Evolutionary conservation across 92 coral and sea anemone species (phyloP).

Genomic region (Palythoa caribaeorum): DNA sequence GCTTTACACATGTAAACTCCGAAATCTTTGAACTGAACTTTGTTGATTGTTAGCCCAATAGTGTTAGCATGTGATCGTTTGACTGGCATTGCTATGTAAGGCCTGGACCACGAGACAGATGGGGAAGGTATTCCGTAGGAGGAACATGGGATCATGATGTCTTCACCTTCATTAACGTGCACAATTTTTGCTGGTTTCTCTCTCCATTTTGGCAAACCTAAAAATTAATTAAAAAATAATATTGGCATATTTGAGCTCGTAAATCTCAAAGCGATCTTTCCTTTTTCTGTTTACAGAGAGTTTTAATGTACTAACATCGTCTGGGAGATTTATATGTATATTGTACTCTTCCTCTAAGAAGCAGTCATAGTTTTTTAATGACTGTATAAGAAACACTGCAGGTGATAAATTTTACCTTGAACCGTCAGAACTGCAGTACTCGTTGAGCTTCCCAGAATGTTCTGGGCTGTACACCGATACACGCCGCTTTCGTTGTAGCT

Average conservation of each 20-base stretch:
- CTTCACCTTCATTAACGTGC: not conserved
- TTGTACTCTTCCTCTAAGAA: too few species aligned
- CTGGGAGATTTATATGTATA: not conserved
- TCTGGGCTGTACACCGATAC: too few species aligned
- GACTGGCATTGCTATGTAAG: too few species aligned
- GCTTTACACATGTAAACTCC: not conserved
- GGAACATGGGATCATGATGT: not conserved
- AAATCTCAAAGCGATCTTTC: not conserved
- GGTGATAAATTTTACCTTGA: not conserved
- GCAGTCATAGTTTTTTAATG: not conserved
- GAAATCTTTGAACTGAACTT: not conserved
- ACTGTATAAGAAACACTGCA: not conserved
- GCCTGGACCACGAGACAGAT: too few species aligned
- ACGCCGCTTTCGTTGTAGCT: too few species aligned
- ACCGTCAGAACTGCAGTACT: slow-evolving; percentile 8
- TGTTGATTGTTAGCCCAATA: not conserved
- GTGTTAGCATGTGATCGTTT: not conserved
- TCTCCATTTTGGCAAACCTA: not conserved
- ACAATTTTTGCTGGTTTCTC: not conserved
- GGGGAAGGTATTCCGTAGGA: not conserved
- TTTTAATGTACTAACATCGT: too few species aligned
- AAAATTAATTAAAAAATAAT: not conserved
- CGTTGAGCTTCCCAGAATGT: slow-evolving; percentile 24
- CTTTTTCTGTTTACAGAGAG: not conserved
- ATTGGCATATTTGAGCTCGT: too few species aligned